phyloP scores from a whole-genome alignment of 2,113 vertebrate genomes.

The Osmerus mordax region DNA sequence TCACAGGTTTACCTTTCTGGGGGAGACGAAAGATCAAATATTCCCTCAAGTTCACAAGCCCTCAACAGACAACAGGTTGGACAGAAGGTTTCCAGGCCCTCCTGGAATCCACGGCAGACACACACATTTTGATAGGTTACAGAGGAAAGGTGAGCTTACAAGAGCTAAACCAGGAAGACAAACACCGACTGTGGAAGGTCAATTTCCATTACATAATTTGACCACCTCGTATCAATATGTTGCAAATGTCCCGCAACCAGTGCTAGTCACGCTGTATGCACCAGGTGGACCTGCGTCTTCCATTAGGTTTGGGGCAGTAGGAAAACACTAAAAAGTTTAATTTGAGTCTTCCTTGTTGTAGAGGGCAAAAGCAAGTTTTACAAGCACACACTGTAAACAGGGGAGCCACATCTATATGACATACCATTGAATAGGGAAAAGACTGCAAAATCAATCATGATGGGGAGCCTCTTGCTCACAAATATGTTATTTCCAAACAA shows the following conservation, averaged over 20 bases:
- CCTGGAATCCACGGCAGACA: background rate
- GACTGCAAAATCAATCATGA: constrained; percentile 69
- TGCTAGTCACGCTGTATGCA: constrained; percentile 6
- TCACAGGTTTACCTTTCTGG: constrained; percentile 69
- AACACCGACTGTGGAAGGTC: background rate
- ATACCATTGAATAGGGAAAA: constrained; percentile 71
- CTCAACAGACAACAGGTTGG: background rate
- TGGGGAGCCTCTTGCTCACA: constrained; percentile 68
- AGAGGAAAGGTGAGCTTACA: background rate
- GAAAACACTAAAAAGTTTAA: background rate
- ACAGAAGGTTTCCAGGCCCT: constrained; percentile 2
- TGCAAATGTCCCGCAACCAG: background rate
- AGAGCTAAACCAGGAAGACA: constrained; percentile 3
- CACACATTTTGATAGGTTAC: constrained; percentile 3
- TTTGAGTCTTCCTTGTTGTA: constrained; percentile 47
- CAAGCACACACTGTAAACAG: constrained; percentile 75
- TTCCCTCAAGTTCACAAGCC: background rate
- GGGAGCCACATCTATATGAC: constrained; percentile 72
- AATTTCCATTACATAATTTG: background rate
- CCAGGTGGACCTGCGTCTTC: background rate
- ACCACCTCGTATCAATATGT: background rate
- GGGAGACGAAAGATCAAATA: constrained; percentile 45
- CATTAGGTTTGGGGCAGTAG: background rate
- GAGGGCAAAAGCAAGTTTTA: constrained; percentile 62
- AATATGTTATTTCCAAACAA: constrained; percentile 71